Conservation (phyloP, 2,797 vertebrate species). For the Leucoraja ocellata region DNA sequence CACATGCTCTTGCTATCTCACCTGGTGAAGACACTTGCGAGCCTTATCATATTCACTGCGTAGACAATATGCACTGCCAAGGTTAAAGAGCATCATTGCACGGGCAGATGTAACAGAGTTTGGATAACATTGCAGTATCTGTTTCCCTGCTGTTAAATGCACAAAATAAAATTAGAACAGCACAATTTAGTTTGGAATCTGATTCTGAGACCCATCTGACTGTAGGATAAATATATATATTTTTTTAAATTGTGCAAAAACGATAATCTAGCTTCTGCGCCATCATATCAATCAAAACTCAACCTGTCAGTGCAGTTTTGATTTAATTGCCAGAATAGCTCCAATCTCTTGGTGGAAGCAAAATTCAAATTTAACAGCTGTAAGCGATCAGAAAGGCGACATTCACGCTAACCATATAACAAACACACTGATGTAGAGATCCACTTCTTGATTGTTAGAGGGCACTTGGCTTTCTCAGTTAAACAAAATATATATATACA, state of each 20-base stretch:
- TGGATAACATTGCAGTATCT: constrained; percentile 86
- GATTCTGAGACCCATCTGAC: neutral
- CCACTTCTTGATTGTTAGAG: neutral
- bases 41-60: constrained; percentile 97
- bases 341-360: neutral
- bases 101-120: constrained; percentile 83
- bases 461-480: too few relatives aligned
- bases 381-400: neutral
- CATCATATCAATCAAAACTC: neutral
- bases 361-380: neutral
- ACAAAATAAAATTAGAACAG: constrained; percentile 14
- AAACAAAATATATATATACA: too few relatives aligned
- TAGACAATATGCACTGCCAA: constrained; percentile 92
- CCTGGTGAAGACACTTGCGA: constrained; percentile 91
- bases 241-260: neutral
- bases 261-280: neutral
- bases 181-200: neutral
- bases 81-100: constrained; percentile 94
- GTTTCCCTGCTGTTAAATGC: constrained; percentile 74
- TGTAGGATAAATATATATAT: neutral
- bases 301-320: neutral
- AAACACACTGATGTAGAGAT: neutral
- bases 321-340: too few relatives aligned
- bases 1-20: constrained; percentile 46
- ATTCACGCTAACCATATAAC: neutral